Base-by-base conservation (phyloP, 2,113 vertebrate genomes). In the Sorex araneus region DNA sequence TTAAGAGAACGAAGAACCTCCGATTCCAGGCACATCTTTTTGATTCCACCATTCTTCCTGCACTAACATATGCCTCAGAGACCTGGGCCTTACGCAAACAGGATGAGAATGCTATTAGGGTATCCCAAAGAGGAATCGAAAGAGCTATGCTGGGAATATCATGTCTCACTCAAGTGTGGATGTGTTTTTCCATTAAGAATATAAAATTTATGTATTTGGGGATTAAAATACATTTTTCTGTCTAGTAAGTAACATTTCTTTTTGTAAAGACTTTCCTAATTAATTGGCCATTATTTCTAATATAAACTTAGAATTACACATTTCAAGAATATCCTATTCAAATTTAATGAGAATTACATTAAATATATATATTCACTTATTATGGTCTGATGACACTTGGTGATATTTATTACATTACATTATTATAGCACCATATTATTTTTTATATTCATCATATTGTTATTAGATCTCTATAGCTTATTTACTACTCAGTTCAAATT, bases 291-390 rank as follows among this genome's bases (percentile, higher is more conserved):
- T 79, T 79, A 79, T 43, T 73, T 76, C 45, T 63, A 87, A 75
- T 47, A 60, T 21, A 60, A 23, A 60, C 19, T 60, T 60, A 66
- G 30, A 76, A 92, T n/a, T 76, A 75, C 19, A 77, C 64, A 16
- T 84, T 81, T 76, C 11, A 60, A 70, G 63, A 91, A 47, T 32
- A 47, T 36, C 28, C 34, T 34, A 6, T 78, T 93, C 57, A 25
- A 88, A 82, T 82, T 93, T 93, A 74, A 84, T 57, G 64, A 76
- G 30, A 85, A 90, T 84, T 21, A 40, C 9, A 82, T 94, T 80
- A 91, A 78, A 78, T 63, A 63, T 63, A 69, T 69, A 25, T 18
- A 32, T 16, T 32, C 30, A 69, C 2, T 30, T 69, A 69, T 16
- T 69, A 30, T 32, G n/a, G 18, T 32, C 30, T 69, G 7, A 71